A percentile compares a stretch with the other conserved stretches of the same genome.
These are phyloP conservation scores for Polyommatus iphigenia DNA, from an alignment of 2,888 invertebrate genomes.

Conservation along the genomic window DNA sequence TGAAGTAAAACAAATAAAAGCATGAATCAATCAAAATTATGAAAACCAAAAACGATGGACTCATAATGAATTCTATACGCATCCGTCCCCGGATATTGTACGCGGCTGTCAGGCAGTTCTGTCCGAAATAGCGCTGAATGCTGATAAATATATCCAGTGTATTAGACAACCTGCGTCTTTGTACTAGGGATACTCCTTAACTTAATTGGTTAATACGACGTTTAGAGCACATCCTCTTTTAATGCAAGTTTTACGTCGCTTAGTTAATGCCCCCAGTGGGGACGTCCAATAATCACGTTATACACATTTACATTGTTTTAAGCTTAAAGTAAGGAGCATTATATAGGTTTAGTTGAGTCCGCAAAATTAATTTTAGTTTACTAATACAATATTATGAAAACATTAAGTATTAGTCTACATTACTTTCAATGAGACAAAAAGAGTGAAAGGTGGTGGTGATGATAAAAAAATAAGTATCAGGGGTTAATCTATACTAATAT, in stretches of 20 bases:
- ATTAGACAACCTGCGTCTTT: not conserved
- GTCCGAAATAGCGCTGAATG: constrained; percentile 27
- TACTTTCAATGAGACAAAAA: constrained; percentile 2
- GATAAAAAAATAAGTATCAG: not conserved
- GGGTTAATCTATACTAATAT: not conserved
- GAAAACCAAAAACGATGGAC: constrained; percentile 14
- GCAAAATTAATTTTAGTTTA: not conserved
- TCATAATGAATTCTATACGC: constrained; percentile 49
- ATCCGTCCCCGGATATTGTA: constrained; percentile 56
- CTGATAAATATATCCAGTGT: constrained; percentile 26
- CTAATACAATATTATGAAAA: not conserved
- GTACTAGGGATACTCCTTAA: not conserved
- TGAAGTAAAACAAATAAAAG: not conserved
- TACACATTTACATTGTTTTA: too few species aligned
- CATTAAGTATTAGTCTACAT: not conserved
- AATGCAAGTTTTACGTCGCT: not conserved
- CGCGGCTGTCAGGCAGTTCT: not conserved
- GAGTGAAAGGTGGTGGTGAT: constrained; percentile 23
- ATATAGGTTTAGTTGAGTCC: not conserved
- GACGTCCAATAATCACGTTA: not conserved
- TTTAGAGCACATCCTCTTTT: not conserved
- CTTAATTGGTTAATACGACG: not conserved
- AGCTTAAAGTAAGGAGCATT: too few species aligned
- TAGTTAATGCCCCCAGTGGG: not conserved
- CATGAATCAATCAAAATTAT: constrained; percentile 17